phyloP scores from a whole-genome alignment of 2,888 invertebrate species.

The Petrolisthes cinctipes region DNA sequence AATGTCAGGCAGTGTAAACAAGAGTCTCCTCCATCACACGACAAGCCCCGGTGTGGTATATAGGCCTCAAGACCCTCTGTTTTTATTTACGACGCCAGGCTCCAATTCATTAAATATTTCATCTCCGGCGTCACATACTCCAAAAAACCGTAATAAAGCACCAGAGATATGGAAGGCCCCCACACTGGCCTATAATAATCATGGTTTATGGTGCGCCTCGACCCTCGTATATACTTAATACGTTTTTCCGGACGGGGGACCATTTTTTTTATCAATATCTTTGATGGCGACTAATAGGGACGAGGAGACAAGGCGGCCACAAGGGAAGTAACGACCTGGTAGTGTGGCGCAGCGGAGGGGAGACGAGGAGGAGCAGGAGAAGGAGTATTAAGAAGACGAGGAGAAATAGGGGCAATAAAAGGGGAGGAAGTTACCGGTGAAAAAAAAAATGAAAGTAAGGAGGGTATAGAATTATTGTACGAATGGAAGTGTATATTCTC shows the following conservation, averaged over 20 bases:
- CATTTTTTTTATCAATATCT: slow-evolving; percentile 30
- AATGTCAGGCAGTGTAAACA: background rate
- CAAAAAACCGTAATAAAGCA: slow-evolving; percentile 20
- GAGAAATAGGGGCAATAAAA: background rate
- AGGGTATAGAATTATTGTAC: too few species aligned
- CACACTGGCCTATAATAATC: slow-evolving; percentile 9
- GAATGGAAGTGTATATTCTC: too few species aligned
- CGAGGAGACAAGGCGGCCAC: slow-evolving; percentile 21
- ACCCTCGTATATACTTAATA: slow-evolving; percentile 36
- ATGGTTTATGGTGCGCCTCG: slow-evolving; percentile 31
- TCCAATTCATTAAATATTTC: slow-evolving; percentile 32
- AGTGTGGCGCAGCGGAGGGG: background rate
- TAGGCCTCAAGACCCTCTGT: background rate
- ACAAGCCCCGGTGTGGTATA: background rate
- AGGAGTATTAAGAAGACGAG: background rate
- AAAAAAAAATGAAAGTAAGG: background rate
- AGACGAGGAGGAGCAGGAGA: background rate
- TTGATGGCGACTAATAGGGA: slow-evolving; percentile 41
- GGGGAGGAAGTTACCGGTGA: background rate
- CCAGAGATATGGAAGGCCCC: slow-evolving; percentile 27
- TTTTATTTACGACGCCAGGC: slow-evolving; percentile 11
- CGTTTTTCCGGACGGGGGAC: slow-evolving; percentile 21
- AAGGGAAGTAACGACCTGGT: background rate
- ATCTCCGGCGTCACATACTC: slow-evolving; percentile 27
- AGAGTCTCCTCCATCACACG: background rate